These are phyloP conservation scores for Catostylus mosaicus DNA, from an alignment of 30 jellyfish, hydroid and myxozoan species.

Conservation along the genomic window DNA sequence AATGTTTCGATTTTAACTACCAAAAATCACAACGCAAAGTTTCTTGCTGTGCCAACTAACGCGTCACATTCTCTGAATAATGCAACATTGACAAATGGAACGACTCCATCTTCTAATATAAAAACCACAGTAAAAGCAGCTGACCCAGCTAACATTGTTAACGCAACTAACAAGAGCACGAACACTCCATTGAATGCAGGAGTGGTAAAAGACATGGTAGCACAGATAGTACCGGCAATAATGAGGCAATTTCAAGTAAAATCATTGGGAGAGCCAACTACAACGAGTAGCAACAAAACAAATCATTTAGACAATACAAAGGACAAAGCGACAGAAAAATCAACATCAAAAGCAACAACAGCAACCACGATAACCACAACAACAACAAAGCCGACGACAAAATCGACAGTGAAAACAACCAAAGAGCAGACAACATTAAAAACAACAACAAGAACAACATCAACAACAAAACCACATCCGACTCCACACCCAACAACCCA, in stretches of 20 bases:
- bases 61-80: neutral
- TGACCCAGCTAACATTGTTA: constrained; percentile 7
- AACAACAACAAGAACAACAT: constrained; percentile 17
- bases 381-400: constrained; percentile 2
- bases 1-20: constrained; percentile 20
- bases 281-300: neutral
- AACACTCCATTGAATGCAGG: constrained; percentile 9
- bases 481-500: constrained; percentile 22
- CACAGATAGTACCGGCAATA: constrained; percentile 56
- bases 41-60: neutral
- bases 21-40: neutral
- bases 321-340: constrained; percentile 10
- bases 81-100: neutral
- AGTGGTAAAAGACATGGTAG: constrained; percentile 60
- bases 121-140: neutral
- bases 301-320: neutral
- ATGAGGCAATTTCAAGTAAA: constrained; percentile 48
- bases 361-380: constrained; percentile 22
- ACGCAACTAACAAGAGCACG: neutral
- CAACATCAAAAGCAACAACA: constrained; percentile 22
- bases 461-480: constrained; percentile 25
- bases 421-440: constrained; percentile 28
- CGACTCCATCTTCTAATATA: neutral
- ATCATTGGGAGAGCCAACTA: constrained; percentile 10
- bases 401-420: neutral